Base-by-base conservation (phyloP, 2,113 vertebrate species). In the Gobiocypris rarus region DNA sequence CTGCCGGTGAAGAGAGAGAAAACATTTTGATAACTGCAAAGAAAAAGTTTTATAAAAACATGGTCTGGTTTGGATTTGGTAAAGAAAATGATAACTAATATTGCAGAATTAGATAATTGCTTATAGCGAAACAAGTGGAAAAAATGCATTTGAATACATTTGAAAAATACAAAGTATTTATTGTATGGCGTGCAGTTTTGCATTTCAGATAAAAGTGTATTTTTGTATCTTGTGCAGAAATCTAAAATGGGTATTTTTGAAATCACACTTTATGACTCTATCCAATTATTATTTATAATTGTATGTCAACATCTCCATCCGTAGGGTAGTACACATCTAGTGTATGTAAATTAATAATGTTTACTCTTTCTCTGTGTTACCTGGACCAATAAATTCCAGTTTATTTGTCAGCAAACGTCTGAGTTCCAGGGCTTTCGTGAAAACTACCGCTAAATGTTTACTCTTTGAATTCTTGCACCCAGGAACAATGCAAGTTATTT, bases 1-100 rank as follows among this genome's bases (percentile, higher is more conserved):
- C 87, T 88, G 86, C 79, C 85, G 91, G 89, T 87, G 89, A 85
- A 86, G 78, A 83, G 43, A 75, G 26, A 71, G n/a, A 63, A 34
- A 75, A 43, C 22, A 38, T 58, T 59, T 54, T 28, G 67, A 58
- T 34, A 56, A 78, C 17, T 67, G 9, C 28, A 80, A 81, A 65
- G 69, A 41, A 80, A 90, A 80, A 83, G 82, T 75, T 43, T 69
- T 28, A 52, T 41, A 76, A 48, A 19, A 58, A 82, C 38, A 9
- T 75, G 14, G 31, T 7, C 38, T 28, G 50, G 75, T 81, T 67
- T 19, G 34, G 43, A 56, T 28, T 67, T 58, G 11, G 19, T n/a
- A n/a, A 41, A 38, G 17, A n/a, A 22, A 38, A 67, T 54, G 0
- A 22, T 34, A 67, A 67, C 22, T 38, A 26, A 48, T 4, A 5